phyloP scores from a whole-genome alignment of 2,797 vertebrate species.

The Acridotheres tristis region DNA sequence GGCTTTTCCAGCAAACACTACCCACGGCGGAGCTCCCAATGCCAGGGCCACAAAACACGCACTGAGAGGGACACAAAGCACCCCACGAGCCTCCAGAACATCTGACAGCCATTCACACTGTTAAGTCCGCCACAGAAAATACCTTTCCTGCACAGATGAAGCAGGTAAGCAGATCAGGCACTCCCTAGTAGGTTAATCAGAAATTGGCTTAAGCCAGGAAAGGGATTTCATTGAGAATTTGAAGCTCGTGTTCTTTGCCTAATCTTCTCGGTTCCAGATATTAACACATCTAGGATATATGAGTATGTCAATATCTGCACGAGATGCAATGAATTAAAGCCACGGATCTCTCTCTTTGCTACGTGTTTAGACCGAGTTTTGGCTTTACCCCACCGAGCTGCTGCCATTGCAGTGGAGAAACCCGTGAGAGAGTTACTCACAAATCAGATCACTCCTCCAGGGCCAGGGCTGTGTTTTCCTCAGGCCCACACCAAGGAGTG shows the following conservation, averaged over 20 bases:
- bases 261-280: neutral
- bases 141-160: neutral
- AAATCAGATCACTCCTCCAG: neutral
- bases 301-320: neutral
- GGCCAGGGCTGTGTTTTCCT: neutral
- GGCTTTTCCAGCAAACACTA: neutral
- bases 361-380: fast-evolving
- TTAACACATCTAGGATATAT: neutral
- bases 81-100: neutral
- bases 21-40: neutral
- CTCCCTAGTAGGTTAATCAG: neutral
- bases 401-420: neutral
- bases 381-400: neutral
- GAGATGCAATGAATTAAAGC: neutral
- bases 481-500: neutral
- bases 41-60: neutral
- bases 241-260: neutral
- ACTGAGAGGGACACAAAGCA: neutral
- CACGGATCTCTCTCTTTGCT: neutral
- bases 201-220: conserved; percentile 6
- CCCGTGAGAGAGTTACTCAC: neutral
- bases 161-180: neutral
- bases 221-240: neutral
- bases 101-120: neutral
- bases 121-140: neutral